Evolutionary conservation across 2,888 invertebrate species (phyloP).

Genomic region (Therioaphis trifolii): DNA sequence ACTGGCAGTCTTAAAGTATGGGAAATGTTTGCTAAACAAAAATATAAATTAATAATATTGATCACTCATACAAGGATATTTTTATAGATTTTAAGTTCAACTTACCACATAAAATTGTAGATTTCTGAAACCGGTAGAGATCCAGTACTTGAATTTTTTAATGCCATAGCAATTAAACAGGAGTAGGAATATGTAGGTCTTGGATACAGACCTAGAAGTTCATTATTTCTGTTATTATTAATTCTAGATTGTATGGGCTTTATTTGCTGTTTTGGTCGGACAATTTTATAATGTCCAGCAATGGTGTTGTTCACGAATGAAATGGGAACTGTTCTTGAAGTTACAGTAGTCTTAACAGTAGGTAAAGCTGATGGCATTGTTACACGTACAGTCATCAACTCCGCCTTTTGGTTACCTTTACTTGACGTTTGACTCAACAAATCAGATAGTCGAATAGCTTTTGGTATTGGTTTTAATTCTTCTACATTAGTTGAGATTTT

Average conservation of each 20-base stretch:
- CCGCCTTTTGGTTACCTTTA: conserved; percentile 32
- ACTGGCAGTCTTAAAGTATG: conserved; percentile 97
- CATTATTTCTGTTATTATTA: conserved; percentile 24
- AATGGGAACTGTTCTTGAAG: conserved; percentile 51
- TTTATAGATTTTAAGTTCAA: conserved; percentile 65
- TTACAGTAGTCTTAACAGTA: conserved; percentile 41
- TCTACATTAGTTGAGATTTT: conserved; percentile 43
- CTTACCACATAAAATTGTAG: conserved; percentile 98
- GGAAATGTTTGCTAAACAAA: conserved; percentile 88
- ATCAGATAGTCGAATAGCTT: conserved; percentile 60
- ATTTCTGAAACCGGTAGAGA: conserved; percentile 97
- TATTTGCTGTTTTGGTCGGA: conserved; percentile 58
- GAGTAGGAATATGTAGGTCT: conserved; percentile 98
- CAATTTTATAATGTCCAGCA: conserved; percentile 48
- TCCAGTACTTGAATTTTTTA: conserved; percentile 94
- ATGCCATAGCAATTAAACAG: conserved; percentile 96
- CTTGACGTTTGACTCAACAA: conserved; percentile 49
- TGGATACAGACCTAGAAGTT: conserved; percentile 73
- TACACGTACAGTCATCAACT: conserved; percentile 59
- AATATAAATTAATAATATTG: conserved; percentile 21
- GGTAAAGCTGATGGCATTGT: conserved; percentile 52
- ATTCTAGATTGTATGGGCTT: conserved; percentile 57
- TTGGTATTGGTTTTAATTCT: conserved; percentile 32
- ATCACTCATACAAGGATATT: not conserved
- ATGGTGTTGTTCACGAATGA: conserved; percentile 54